Conservation (phyloP, 1,140 invertebrate genomes). For the Lordiphosa mommai region DNA sequence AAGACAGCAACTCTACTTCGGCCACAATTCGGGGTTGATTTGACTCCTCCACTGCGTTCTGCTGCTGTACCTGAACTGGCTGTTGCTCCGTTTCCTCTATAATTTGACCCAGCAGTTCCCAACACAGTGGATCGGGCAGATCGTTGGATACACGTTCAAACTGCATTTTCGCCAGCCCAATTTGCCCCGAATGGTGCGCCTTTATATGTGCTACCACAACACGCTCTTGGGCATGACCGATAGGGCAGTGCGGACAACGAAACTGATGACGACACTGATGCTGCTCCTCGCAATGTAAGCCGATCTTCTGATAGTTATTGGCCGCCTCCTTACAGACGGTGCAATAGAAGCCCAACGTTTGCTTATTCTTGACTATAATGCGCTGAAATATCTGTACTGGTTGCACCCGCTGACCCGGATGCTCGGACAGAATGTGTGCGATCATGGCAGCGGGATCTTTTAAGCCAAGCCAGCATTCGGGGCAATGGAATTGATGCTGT, state of each 20-base stretch:
- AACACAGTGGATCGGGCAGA: constrained; percentile 17
- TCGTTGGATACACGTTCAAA: constrained; percentile 35
- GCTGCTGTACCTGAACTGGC: background rate
- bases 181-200: background rate
- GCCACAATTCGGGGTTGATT: background rate
- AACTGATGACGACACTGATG: constrained; percentile 20
- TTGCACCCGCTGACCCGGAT: constrained; percentile 13
- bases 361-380: constrained; percentile 1
- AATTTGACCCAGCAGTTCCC: constrained; percentile 7
- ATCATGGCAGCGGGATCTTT: background rate
- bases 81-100: background rate
- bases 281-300: constrained; percentile 4
- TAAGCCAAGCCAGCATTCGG: constrained; percentile 2
- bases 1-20: constrained; percentile 37
- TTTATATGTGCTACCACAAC: constrained; percentile 7
- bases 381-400: constrained; percentile 21
- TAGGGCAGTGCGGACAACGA: constrained; percentile 32
- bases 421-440: constrained; percentile 12
- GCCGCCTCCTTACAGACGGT: constrained; percentile 6
- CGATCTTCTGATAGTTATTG: constrained; percentile 10
- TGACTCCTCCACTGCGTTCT: background rate
- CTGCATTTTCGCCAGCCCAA: constrained; percentile 17
- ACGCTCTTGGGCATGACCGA: constrained; percentile 3
- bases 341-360: constrained; percentile 41
- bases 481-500: constrained; percentile 21